These are phyloP conservation scores for Marcusenius ussheri DNA, from an alignment of 2,113 vertebrate genomes.

Conservation along the genomic window DNA sequence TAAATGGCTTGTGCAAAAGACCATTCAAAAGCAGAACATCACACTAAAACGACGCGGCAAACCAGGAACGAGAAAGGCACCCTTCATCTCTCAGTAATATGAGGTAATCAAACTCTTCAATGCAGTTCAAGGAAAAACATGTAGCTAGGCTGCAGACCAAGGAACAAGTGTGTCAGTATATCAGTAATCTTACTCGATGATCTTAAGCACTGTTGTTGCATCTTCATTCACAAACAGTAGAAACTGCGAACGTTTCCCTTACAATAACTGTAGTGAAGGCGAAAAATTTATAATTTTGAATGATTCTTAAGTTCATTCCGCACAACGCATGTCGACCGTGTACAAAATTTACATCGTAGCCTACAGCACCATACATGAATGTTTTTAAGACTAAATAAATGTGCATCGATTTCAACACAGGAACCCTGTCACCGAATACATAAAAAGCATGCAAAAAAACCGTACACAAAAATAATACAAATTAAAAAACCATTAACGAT, in stretches of 20 bases:
- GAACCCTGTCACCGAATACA: neutral
- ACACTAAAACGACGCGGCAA: neutral
- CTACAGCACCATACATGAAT: neutral
- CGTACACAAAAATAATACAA: neutral
- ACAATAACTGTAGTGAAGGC: neutral
- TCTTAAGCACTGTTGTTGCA: neutral
- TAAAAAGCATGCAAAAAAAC: neutral
- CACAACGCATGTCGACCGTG: neutral
- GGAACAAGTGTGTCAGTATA: neutral
- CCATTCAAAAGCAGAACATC: neutral
- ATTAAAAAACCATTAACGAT: neutral
- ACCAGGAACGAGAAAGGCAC: neutral
- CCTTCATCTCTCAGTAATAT: neutral
- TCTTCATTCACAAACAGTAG: neutral
- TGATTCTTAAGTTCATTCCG: neutral
- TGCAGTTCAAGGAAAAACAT: neutral
- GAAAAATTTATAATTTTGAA: neutral
- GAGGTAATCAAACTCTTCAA: neutral
- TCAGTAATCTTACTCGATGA: neutral
- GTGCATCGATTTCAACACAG: neutral
- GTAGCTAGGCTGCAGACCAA: neutral
- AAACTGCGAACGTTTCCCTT: neutral
- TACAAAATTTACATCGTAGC: neutral
- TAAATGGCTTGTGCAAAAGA: neutral
- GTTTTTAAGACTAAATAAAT: neutral